phyloP scores from a whole-genome alignment of 2,888 invertebrate species.

The Folsomia manolachei region DNA sequence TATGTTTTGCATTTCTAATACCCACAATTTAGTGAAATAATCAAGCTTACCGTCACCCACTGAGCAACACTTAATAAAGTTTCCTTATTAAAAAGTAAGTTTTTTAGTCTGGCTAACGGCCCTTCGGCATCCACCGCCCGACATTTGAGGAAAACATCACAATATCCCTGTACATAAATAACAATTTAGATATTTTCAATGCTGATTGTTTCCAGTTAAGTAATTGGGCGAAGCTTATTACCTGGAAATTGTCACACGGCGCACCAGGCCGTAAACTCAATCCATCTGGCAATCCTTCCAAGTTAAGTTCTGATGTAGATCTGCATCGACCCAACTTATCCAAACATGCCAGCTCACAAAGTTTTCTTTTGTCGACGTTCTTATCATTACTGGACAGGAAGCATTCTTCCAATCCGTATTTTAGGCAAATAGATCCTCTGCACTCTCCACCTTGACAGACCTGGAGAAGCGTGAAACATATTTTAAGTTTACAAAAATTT shows the following conservation, averaged over 20 bases:
- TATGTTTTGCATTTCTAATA: not conserved
- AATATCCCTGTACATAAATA: conserved; percentile 73
- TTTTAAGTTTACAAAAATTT: conserved; percentile 12
- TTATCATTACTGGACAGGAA: conserved; percentile 80
- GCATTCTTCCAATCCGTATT: conserved; percentile 92
- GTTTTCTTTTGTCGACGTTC: conserved; percentile 74
- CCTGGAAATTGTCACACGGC: conserved; percentile 97
- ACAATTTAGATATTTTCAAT: too few relatives aligned
- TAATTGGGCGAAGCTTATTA: too few relatives aligned
- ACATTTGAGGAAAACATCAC: conserved; percentile 98
- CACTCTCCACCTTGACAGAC: conserved; percentile 88
- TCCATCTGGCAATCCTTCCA: conserved; percentile 70
- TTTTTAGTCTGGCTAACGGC: conserved; percentile 92
- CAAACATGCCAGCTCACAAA: conserved; percentile 97
- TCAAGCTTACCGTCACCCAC: conserved; percentile 76
- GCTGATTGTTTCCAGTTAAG: too few relatives aligned
- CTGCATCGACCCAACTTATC: conserved; percentile 69
- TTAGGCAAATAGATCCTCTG: conserved; percentile 89
- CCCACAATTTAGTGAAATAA: not conserved
- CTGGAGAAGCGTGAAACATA: conserved; percentile 54
- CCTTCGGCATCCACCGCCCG: conserved; percentile 98
- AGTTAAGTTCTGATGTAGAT: conserved; percentile 79
- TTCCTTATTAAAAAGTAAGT: conserved; percentile 85
- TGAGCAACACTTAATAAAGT: conserved; percentile 82
- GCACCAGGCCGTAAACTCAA: conserved; percentile 90